Conservation (phyloP, 2,888 invertebrate species). For the Acholoe squamosa region DNA sequence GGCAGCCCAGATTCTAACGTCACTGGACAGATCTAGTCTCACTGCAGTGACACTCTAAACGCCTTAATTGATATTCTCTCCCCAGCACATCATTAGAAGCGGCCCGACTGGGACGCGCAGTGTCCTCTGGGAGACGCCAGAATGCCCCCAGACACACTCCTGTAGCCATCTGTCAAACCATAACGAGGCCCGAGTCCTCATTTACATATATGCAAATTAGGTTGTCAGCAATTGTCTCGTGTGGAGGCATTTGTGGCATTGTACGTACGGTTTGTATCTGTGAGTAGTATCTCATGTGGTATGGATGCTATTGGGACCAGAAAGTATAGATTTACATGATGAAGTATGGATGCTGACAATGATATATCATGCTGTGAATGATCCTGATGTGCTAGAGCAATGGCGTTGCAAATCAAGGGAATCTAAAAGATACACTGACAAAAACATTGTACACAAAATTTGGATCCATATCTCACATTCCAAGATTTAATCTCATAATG, state of each 20-base stretch:
- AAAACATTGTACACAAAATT: too few species aligned
- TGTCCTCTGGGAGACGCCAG: neutral
- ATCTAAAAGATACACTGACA: too few species aligned
- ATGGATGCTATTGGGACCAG: too few species aligned
- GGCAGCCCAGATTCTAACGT: neutral
- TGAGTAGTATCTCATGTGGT: neutral
- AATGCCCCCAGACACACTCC: neutral
- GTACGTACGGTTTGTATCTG: neutral
- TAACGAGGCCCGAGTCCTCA: neutral
- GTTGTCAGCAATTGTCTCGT: conserved; percentile 8
- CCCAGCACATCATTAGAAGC: neutral
- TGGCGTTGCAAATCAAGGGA: too few species aligned
- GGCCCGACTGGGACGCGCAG: neutral
- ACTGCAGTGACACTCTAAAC: neutral
- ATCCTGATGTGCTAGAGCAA: too few species aligned
- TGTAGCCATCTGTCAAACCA: conserved; percentile 14
- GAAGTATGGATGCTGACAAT: too few species aligned
- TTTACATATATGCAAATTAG: conserved; percentile 14
- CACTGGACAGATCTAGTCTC: neutral
- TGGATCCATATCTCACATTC: too few species aligned
- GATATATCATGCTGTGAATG: too few species aligned
- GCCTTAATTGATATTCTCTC: conserved; percentile 24
- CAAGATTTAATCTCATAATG: too few species aligned
- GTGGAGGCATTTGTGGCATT: neutral
- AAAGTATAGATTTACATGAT: too few species aligned